phyloP scores from a whole-genome alignment of 1,140 invertebrate genomes.

The Stegodyphus dumicola region DNA sequence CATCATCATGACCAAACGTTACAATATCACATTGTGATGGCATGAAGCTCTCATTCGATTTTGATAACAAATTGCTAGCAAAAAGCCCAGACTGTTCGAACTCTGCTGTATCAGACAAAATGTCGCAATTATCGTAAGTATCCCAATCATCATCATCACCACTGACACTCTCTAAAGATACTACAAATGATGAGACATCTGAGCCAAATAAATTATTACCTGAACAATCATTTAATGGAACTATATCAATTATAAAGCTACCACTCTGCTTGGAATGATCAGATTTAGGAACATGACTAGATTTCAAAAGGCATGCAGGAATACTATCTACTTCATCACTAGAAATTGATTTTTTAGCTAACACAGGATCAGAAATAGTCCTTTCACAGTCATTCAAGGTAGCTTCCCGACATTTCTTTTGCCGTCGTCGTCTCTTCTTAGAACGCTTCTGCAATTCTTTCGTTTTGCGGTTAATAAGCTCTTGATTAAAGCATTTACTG shows the following conservation, averaged over 20 bases:
- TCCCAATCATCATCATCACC: slow-evolving; percentile 40
- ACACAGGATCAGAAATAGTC: not conserved
- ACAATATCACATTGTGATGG: no score
- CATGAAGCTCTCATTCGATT: no score
- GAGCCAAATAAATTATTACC: slow-evolving; percentile 1
- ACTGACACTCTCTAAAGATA: slow-evolving; percentile 7
- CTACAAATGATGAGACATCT: slow-evolving; percentile 18
- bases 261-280: not conserved
- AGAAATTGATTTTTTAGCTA: not conserved
- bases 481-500: not conserved
- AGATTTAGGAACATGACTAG: no score
- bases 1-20: no score
- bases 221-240: not conserved
- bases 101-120: slow-evolving; percentile 9
- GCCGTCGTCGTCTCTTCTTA: slow-evolving; percentile 11
- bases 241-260: slow-evolving; percentile 15
- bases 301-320: no score
- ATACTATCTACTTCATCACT: not conserved
- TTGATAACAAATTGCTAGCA: not conserved
- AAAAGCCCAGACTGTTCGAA: slow-evolving; percentile 12
- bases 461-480: slow-evolving; percentile 15
- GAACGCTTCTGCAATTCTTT: slow-evolving; percentile 20
- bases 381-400: not conserved
- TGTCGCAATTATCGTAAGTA: slow-evolving; percentile 6
- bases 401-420: not conserved